Percentiles rank a stretch among this genome's conserved stretches.
phyloP scores from a whole-genome alignment of 1,140 invertebrate genomes.

The Armadillidium nasatum region DNA sequence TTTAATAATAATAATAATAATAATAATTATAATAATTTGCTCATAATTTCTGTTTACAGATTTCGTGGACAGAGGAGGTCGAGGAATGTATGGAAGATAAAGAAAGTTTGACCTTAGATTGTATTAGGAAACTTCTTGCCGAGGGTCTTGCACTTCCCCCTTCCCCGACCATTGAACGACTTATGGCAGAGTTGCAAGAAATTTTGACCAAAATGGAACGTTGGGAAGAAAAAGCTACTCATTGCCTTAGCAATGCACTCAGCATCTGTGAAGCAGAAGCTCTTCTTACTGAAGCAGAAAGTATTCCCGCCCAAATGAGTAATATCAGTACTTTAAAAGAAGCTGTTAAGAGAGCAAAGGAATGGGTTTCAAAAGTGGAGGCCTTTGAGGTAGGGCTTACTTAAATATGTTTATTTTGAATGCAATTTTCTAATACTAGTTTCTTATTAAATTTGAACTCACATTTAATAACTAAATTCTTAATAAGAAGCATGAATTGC shows the following conservation, averaged over 20 bases:
- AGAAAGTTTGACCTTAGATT: conserved; percentile 62
- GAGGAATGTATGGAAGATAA: conserved; percentile 46
- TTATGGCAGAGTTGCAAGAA: conserved; percentile 65
- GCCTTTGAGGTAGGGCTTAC: background rate
- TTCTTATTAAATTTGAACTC: no score
- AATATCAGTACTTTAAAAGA: conserved; percentile 68
- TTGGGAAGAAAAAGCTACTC: conserved; percentile 77
- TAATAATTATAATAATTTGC: background rate
- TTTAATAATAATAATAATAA: conserved; percentile 46
- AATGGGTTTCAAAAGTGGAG: conserved; percentile 58
- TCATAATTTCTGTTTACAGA: conserved; percentile 49
- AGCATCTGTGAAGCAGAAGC: conserved; percentile 60
- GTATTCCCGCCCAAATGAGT: conserved; percentile 74
- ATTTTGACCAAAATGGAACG: conserved; percentile 68
- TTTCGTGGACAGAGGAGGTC: conserved; percentile 67
- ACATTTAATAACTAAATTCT: no score
- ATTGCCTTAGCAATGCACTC: conserved; percentile 36
- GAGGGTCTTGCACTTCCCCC: conserved; percentile 66
- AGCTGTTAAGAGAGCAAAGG: conserved; percentile 71
- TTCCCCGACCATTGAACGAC: conserved; percentile 65
- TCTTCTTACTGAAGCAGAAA: conserved; percentile 67
- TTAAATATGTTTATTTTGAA: no score
- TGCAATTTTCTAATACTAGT: no score
- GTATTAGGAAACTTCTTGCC: conserved; percentile 66
- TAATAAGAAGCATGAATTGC: no score